phyloP scores from a whole-genome alignment of 2,888 invertebrate genomes.

The Achlya flavicornis region DNA sequence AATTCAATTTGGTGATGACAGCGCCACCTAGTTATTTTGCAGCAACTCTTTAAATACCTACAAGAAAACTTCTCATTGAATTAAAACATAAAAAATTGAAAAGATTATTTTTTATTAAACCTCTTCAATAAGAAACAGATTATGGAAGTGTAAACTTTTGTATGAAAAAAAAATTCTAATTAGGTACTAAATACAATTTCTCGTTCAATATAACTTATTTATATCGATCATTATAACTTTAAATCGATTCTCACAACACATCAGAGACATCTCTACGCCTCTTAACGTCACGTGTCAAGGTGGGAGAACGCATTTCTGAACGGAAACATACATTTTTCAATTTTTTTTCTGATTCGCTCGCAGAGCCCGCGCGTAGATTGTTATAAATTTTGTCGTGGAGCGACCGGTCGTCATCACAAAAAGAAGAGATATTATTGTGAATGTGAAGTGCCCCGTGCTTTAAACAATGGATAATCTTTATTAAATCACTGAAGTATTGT shows the following conservation, averaged over 20 bases:
- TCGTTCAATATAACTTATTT: too few relatives aligned
- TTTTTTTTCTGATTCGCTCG: slow-evolving; percentile 38
- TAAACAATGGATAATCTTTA: slow-evolving; percentile 72
- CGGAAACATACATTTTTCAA: slow-evolving; percentile 31
- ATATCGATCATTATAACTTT: neutral
- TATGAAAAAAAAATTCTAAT: too few relatives aligned
- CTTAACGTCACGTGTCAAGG: slow-evolving; percentile 40
- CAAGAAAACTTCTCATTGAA: too few relatives aligned
- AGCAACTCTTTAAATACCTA: too few relatives aligned
- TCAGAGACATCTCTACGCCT: neutral
- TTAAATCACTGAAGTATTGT: slow-evolving; percentile 49
- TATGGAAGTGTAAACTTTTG: too few relatives aligned
- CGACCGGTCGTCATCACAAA: slow-evolving; percentile 39
- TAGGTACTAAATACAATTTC: too few relatives aligned
- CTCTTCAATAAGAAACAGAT: too few relatives aligned
- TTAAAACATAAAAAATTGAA: too few relatives aligned
- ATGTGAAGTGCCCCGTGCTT: slow-evolving; percentile 67
- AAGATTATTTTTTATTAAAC: too few relatives aligned
- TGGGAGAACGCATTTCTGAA: slow-evolving; percentile 47
- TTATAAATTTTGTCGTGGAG: slow-evolving; percentile 53
- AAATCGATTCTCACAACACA: neutral
- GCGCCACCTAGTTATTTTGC: too few relatives aligned
- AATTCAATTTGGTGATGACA: too few relatives aligned
- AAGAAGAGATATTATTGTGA: slow-evolving; percentile 41
- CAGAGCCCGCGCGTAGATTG: slow-evolving; percentile 41